phyloP scores from a whole-genome alignment of 2,797 vertebrate genomes.

The Sebastes matsubarae region DNA sequence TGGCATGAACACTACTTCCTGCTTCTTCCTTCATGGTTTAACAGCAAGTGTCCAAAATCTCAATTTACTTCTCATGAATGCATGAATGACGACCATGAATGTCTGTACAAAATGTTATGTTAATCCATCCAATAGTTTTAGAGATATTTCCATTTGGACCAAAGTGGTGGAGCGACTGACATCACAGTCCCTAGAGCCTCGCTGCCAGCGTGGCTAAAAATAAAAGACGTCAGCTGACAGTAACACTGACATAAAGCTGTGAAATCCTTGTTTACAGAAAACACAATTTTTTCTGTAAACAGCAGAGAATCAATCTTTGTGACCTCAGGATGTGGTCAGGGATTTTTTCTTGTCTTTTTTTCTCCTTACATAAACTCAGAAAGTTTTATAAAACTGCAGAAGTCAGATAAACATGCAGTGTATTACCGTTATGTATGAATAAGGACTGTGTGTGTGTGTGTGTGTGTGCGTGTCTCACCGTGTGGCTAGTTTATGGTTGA shows the following conservation, averaged over 20 bases:
- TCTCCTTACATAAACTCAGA: background rate
- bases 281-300: background rate
- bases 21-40: background rate
- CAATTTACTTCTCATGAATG: background rate
- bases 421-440: background rate
- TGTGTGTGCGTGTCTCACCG: constrained; percentile 82
- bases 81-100: background rate
- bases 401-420: background rate
- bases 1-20: background rate
- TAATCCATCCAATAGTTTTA: background rate
- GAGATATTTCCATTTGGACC: background rate
- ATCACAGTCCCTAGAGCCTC: background rate
- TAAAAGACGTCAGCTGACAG: background rate
- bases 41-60: background rate
- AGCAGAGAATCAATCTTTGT: background rate
- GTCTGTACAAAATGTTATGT: background rate
- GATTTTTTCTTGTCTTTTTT: background rate
- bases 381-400: too few species aligned
- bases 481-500: constrained; percentile 96
- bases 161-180: background rate
- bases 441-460: constrained; percentile 1
- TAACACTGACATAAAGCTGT: background rate
- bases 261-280: background rate
- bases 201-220: background rate
- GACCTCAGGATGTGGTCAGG: background rate